Base-by-base conservation (phyloP, 2,888 invertebrate genomes). In the Nipponacmea schrenckii region DNA sequence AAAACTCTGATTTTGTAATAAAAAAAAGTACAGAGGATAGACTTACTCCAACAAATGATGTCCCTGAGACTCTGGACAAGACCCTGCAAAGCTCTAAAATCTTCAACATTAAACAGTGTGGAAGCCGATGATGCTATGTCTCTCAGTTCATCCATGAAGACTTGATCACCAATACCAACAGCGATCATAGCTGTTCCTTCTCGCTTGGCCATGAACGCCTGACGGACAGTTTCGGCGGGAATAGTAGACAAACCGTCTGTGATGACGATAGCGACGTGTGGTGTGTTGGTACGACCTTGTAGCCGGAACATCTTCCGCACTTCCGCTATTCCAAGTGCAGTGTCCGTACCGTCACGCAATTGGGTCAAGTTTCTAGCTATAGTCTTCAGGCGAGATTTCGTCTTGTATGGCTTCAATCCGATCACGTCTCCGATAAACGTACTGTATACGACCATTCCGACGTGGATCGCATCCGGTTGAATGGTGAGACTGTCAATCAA, bases 391-490 rank as follows among this genome's bases (percentile, higher is more conserved):
- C 80, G 69, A 14, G 73, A 65, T 72, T 84, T 83, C 26, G 70
- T 75, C 67, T 81, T 80, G 24, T 81, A 79, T 15, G 82, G 83
- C 24, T 78, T 82, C 39, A 84, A 75, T 15, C 83, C 72, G 20
- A 76, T 70, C 31, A 77, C 80, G 46, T 80, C 77, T 10, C 83
- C 83, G 44, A 84, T 76, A 15, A 79, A 66, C 0, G 81, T 80
- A 73, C 83, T 83, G 79, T 81, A 84, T 4, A 83, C 83, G 26
- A 84, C 74, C 50, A 83, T 77, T 0, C 83, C 83, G 45, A 81
- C 81, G 71, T 84, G 81, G 27, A 83, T 83, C 31, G 83, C 80
- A 26, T 80, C 70, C 24, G 75, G 73, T 24, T 80, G 79, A 31
- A 84, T 79, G 48, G 80, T 81, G 66, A 84, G 78, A 64, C 79